Evolutionary conservation across 2,113 vertebrate species (phyloP).

Genomic region (cattle (Bos taurus)): DNA sequence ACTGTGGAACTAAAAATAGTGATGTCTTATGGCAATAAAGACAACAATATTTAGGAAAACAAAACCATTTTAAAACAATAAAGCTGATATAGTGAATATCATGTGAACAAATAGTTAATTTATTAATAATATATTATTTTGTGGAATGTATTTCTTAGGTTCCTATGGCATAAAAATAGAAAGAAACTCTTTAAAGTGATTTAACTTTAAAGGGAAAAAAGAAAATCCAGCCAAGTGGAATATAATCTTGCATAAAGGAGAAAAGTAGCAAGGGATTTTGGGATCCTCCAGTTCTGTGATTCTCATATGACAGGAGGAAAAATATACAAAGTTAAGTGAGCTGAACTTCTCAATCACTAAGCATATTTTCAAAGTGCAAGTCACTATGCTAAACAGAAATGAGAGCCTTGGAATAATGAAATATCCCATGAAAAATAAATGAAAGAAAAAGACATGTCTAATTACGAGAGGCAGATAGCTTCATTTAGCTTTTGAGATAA

Average conservation of each 20-base stretch:
- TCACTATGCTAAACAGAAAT: not conserved
- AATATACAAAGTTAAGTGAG: not conserved
- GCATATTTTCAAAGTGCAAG: not conserved
- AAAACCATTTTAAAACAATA: not conserved
- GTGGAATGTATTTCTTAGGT: not conserved
- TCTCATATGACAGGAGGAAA: not conserved
- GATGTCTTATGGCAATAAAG: not conserved
- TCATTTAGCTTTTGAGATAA: not conserved
- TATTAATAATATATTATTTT: not conserved
- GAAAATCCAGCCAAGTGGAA: not conserved
- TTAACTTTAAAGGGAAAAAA: not conserved
- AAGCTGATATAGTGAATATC: not conserved
- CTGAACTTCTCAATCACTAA: not conserved
- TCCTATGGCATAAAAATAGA: not conserved
- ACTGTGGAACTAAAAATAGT: not conserved
- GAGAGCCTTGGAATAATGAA: not conserved
- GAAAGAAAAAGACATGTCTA: not conserved
- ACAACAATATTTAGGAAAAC: not conserved
- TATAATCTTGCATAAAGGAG: not conserved
- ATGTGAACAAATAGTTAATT: not conserved
- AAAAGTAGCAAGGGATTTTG: not conserved
- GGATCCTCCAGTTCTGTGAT: not conserved
- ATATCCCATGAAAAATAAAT: not conserved
- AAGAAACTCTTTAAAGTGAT: not conserved
- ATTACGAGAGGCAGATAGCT: not conserved